These are phyloP conservation scores for Gymnobelideus leadbeateri DNA, from an alignment of 2,113 vertebrate species.

Conservation along the genomic window DNA sequence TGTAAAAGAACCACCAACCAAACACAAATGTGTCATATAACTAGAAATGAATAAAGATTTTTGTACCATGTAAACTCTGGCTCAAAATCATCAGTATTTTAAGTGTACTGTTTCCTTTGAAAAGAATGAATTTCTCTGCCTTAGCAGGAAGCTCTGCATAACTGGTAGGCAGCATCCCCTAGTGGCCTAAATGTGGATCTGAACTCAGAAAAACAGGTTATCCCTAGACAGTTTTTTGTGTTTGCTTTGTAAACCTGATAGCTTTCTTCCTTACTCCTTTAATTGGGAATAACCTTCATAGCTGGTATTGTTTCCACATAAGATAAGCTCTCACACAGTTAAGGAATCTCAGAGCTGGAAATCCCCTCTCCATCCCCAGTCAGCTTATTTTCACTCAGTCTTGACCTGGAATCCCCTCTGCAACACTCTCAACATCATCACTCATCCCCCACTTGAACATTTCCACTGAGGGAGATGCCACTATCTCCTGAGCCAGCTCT, in stretches of 20 bases:
- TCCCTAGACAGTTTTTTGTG: background rate
- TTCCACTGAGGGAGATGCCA: background rate
- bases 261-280: background rate
- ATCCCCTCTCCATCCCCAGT: background rate
- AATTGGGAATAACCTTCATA: background rate
- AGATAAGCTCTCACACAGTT: background rate
- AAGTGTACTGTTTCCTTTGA: background rate
- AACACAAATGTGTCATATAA: background rate
- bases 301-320: background rate
- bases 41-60: background rate
- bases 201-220: background rate
- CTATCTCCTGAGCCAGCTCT: background rate
- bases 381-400: background rate
- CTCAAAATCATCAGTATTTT: background rate
- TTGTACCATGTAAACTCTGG: no score
- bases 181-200: background rate
- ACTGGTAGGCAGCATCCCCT: background rate
- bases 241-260: background rate
- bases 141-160: background rate
- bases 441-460: background rate
- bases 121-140: background rate
- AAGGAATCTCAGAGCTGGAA: background rate
- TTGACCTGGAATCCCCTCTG: background rate
- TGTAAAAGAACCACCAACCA: background rate
- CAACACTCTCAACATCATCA: background rate